Conservation (phyloP, 2,113 vertebrate genomes). For the Megaceryle torquata region DNA sequence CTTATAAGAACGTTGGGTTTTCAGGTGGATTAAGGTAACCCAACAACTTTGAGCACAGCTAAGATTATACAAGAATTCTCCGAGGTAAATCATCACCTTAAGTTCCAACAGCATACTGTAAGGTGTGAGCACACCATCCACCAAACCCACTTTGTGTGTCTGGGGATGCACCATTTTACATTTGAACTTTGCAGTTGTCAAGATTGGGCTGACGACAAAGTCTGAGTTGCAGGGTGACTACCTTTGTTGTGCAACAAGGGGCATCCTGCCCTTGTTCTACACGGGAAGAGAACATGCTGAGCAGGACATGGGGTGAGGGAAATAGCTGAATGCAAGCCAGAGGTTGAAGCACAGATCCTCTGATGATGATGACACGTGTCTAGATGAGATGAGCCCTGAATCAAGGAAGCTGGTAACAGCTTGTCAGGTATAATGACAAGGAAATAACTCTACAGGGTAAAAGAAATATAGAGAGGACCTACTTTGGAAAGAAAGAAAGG, state of each 20-base stretch:
- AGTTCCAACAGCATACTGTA: not conserved
- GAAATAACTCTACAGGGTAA: not conserved
- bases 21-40: not conserved
- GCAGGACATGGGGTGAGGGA: not conserved
- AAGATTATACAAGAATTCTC: not conserved
- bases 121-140: fast-evolving
- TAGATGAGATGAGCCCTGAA: not conserved
- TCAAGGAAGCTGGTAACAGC: not conserved
- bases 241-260: not conserved
- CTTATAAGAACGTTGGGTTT: not conserved
- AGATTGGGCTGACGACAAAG: not conserved
- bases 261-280: not conserved
- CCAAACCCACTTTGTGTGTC: fast-evolving
- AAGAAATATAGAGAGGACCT: not conserved
- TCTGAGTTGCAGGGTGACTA: fast-evolving
- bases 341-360: not conserved
- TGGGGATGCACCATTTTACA: not conserved
- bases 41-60: not conserved
- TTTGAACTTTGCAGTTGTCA: not conserved
- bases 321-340: fast-evolving
- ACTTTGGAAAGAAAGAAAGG: not conserved
- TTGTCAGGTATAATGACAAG: not conserved
- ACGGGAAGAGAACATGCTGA: fast-evolving
- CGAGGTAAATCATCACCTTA: not conserved
- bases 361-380: not conserved